Percentiles rank a stretch among this genome's conserved stretches.
Conservation (phyloP, 2,888 invertebrate species). For the Idaea straminata region DNA sequence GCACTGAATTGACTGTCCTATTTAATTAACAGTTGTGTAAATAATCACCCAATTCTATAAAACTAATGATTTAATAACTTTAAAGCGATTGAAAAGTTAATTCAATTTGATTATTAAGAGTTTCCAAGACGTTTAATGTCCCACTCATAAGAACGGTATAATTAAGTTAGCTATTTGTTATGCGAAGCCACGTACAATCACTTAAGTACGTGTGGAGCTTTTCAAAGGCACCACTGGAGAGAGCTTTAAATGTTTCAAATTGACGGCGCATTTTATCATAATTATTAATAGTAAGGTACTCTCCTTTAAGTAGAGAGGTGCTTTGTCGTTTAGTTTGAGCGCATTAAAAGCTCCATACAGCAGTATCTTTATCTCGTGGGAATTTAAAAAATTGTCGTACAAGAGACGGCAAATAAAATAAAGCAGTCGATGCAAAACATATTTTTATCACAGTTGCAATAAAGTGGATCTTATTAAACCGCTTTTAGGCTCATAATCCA, state of each 20-base stretch:
- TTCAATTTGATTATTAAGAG: conserved; percentile 29
- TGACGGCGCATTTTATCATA: background rate
- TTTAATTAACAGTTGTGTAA: no score
- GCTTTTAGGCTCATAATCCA: no score
- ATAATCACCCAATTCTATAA: background rate
- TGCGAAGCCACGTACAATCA: conserved; percentile 51
- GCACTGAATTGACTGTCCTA: no score
- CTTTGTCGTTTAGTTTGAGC: background rate
- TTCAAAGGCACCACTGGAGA: conserved; percentile 10
- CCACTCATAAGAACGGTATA: conserved; percentile 64
- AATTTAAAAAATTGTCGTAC: background rate
- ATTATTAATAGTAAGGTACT: background rate
- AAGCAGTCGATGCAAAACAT: no score
- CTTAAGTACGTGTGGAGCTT: conserved; percentile 26
- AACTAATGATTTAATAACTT: background rate
- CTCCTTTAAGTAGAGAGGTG: background rate
- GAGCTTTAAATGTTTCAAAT: conserved; percentile 1
- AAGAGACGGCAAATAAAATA: background rate
- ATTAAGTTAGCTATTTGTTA: conserved; percentile 64
- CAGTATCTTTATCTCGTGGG: background rate
- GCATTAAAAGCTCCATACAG: background rate
- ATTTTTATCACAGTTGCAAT: no score
- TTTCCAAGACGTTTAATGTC: conserved; percentile 61
- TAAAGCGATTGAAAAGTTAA: background rate
- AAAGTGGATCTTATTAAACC: no score